Evolutionary conservation across 1,140 invertebrate genomes (phyloP), one percentile per base, ranked within the genome.

Genomic region (Drosophila trapezifrons): DNA sequence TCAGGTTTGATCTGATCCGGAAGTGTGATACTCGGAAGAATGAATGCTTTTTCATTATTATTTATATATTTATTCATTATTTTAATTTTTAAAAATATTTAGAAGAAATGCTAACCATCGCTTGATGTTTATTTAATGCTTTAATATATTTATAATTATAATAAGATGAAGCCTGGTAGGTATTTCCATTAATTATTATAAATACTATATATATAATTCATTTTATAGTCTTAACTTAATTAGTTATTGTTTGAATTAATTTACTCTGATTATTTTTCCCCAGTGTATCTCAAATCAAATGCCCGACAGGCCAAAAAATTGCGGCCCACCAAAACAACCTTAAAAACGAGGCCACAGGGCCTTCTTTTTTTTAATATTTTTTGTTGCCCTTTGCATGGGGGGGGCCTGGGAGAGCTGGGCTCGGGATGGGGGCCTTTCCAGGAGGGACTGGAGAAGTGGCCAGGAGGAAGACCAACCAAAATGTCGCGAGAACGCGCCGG

Each of bases 401-500:
- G 46, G 20, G 7, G 15, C 9, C 10, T 32, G 9, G 29, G 29
- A 32, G 18, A 0, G 17, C 6, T 10, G 5, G 56, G 6, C 29
- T 32, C 29, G 29, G 15, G 20, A 13, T 45, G 40, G 35, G 10
- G 18, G 20, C 8, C 4, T 38, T 62, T 62, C 59, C 54, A 62
- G 35, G 17, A 29, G 25, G 47, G 35, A 43, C n/a, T 20, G 47
- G 27, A 29, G 43, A 57, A 62, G 69, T 38, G 45, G 40, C 56
- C 62, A 40, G 38, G 49, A 69, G 84, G 78, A 51, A 49, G 54
- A 70, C 83, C 83, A 87, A 89, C 83, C 83, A 87, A 89, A 87
- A 84, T 83, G 84, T 86, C 79, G 83, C 84, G 80, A 80, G 76
- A 87, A 73, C 71, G 78, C 78, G 78, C 59, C 83, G 54, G 54